These are phyloP conservation scores for Apomyelois bistriatella DNA, from an alignment of 2,888 invertebrate genomes.

Conservation along the genomic window DNA sequence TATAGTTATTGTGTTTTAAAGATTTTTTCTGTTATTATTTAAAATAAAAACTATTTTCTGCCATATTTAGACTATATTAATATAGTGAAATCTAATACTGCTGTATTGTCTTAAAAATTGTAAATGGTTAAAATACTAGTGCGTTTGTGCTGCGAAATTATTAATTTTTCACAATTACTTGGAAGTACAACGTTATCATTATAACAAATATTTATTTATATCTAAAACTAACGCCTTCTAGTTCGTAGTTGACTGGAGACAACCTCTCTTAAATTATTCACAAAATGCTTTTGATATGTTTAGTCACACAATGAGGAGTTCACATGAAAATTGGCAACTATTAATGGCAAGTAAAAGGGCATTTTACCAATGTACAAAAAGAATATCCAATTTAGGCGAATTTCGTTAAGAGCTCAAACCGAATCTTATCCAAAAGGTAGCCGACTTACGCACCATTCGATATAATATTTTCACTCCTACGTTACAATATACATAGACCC, in stretches of 20 bases:
- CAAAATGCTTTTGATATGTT: constrained; percentile 64
- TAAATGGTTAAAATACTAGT: neutral
- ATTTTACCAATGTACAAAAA: constrained; percentile 61
- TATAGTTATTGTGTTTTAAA: no score
- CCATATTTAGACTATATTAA: no score
- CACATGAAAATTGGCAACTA: constrained; percentile 26
- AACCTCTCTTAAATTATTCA: neutral
- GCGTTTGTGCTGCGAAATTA: neutral
- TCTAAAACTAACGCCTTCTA: neutral
- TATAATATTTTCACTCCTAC: constrained; percentile 66
- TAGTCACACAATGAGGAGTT: constrained; percentile 49
- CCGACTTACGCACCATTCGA: constrained; percentile 77
- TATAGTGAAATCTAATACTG: neutral
- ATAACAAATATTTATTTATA: neutral
- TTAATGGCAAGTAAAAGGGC: constrained; percentile 65
- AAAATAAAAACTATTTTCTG: no score
- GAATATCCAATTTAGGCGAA: constrained; percentile 70
- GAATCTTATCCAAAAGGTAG: constrained; percentile 67
- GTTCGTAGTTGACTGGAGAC: neutral
- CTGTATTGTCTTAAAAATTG: no score
- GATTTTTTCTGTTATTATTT: no score
- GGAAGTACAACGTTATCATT: neutral
- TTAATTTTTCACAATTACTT: neutral
- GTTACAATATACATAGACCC: constrained; percentile 76
- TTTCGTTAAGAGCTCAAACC: constrained; percentile 55